Evolutionary conservation across 2,797 vertebrate species (phyloP), one percentile per base, ranked within the genome.

Genomic region (Gambelia wislizenii): DNA sequence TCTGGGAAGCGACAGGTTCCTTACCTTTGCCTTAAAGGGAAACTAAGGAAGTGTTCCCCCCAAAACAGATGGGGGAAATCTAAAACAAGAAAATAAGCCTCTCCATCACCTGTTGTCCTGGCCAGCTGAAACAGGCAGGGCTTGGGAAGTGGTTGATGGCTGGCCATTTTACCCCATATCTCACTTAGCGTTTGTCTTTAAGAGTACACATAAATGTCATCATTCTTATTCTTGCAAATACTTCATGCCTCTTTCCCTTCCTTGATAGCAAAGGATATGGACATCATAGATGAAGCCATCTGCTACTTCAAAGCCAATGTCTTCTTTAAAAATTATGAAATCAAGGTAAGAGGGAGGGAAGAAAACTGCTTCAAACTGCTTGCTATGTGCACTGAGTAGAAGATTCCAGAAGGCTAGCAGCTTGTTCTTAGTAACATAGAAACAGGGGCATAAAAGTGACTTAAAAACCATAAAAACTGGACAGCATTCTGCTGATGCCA

Each of bases 301-400:
- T 99, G 99, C 96, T 99, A 98, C 95, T 99, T 99, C 97, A 99
- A 99, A 97, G 99, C 99, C 89, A 99, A 99, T 64, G 99, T 99
- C 91, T 99, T 99, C 97, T 99, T 99, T 96, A 99, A 99, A 97
- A 99, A 99, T 93, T 99, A 99, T 89, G 99, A 99, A 97, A 99
- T 99, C 92, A 99, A 99, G 99, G 99, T 99, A 96, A 96, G 93
- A 22, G 27, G 13, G 6, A 18, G 42, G 22, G 9, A 3, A 44
- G 4, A 33, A 59, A 12, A 30, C 4, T 13, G 30, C 80, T 93
- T 94, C 84, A 0, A 86, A 75, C 0, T 12, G 42, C 5, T 27
- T 22, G 4, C 52, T 44, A 1, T 8, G 30, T 13, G 3, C 30
- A 14, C 4, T 13, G 0, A 39, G 47, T 10, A 54, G 83, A 33